Percentiles rank a stretch among this genome's conserved stretches.
phyloP scores from a whole-genome alignment of 2,113 vertebrate species.

The Nycticorax nycticorax region DNA sequence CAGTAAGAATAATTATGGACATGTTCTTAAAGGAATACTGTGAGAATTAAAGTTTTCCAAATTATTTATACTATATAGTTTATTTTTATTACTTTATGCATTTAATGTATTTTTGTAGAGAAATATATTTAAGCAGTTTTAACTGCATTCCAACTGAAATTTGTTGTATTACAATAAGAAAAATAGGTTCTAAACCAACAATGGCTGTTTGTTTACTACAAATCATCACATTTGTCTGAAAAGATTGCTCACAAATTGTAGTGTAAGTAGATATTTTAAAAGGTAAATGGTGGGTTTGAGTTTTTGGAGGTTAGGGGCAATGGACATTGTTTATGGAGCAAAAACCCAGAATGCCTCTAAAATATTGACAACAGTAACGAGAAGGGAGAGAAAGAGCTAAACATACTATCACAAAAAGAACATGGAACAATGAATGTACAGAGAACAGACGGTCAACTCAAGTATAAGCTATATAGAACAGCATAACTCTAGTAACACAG shows the following conservation, averaged over 20 bases:
- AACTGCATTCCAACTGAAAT: not conserved
- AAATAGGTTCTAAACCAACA: not conserved
- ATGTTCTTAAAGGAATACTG: not conserved
- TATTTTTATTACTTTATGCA: not conserved
- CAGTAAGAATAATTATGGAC: not conserved
- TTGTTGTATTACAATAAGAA: not conserved
- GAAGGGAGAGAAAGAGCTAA: not conserved
- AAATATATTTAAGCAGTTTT: not conserved
- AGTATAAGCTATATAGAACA: not conserved
- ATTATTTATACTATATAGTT: not conserved
- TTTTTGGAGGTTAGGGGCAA: not conserved
- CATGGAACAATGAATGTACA: not conserved
- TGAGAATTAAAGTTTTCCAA: not conserved
- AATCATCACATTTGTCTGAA: not conserved
- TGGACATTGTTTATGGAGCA: not conserved
- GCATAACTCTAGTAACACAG: not conserved
- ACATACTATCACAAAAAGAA: not conserved
- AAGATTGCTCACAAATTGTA: not conserved
- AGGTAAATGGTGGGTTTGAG: rapidly evolving
- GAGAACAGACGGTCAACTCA: not conserved
- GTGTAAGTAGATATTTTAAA: not conserved
- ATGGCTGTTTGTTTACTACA: not conserved
- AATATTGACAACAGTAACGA: not conserved
- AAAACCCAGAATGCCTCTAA: not conserved
- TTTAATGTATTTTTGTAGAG: not conserved